A percentile compares a stretch with the other conserved stretches of the same genome.
Evolutionary conservation across 2,797 vertebrate species (phyloP).

Genomic region (Cottoperca gobio): DNA sequence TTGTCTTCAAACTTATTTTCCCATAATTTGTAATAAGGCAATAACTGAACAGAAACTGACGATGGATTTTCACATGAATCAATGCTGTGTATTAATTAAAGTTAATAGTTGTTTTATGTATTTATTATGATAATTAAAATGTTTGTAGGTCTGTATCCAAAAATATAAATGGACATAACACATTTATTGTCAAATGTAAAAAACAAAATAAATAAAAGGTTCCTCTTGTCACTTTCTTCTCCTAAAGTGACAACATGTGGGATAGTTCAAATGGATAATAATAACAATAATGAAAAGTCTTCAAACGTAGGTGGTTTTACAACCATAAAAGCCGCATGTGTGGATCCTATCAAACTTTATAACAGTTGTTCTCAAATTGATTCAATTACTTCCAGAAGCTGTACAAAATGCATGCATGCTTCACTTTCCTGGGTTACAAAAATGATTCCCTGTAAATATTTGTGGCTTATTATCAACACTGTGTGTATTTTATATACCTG

Average conservation of each 20-base stretch:
- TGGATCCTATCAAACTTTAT: conserved; percentile 59
- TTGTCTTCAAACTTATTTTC: neutral
- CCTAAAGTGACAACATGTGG: conserved; percentile 1
- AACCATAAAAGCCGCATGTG: conserved; percentile 54
- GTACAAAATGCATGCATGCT: conserved; percentile 31
- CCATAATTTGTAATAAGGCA: neutral
- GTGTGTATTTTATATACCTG: neutral
- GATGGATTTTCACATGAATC: neutral
- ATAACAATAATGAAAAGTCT: conserved; percentile 41
- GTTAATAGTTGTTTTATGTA: neutral
- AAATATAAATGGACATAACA: neutral
- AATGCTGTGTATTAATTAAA: neutral
- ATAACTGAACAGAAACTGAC: neutral
- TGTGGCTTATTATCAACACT: conserved; percentile 14
- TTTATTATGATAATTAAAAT: neutral
- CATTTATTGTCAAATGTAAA: conserved; percentile 4
- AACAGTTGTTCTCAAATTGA: conserved; percentile 57
- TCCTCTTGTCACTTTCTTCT: neutral
- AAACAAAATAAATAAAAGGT: conserved; percentile 4
- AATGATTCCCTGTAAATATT: conserved; percentile 20
- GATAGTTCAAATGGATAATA: conserved; percentile 33
- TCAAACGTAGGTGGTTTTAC: conserved; percentile 51
- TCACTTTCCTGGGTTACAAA: conserved; percentile 19
- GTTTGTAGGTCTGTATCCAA: neutral
- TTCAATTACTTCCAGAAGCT: conserved; percentile 71